Conservation (phyloP, 2,113 vertebrate genomes). For the Lophura nycthemera region DNA sequence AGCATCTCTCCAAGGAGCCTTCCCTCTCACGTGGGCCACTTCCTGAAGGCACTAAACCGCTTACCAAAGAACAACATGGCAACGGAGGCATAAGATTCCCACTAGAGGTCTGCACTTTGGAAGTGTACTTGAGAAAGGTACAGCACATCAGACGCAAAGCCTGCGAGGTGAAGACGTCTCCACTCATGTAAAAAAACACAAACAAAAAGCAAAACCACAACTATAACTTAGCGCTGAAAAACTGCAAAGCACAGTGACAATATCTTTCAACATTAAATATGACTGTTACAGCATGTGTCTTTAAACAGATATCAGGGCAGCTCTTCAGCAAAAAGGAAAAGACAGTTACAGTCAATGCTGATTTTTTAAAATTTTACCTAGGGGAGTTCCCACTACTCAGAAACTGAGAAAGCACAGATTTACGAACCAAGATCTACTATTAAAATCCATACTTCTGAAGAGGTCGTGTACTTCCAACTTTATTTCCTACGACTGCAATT, state of each 20-base stretch:
- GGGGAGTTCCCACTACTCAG: conserved; percentile 41
- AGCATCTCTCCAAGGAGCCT: not conserved
- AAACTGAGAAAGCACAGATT: conserved; percentile 28
- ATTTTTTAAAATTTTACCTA: conserved; percentile 40
- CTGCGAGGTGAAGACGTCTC: not conserved
- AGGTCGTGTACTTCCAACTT: not conserved
- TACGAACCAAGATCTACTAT: not conserved
- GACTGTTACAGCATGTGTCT: conserved; percentile 21
- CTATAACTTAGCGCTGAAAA: not conserved
- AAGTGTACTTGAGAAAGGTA: not conserved
- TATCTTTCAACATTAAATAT: not conserved
- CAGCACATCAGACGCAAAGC: not conserved
- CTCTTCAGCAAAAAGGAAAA: conserved; percentile 50
- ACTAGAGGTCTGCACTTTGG: not conserved
- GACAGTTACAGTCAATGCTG: conserved; percentile 47
- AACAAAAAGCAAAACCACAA: not conserved
- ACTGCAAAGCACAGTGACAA: not conserved
- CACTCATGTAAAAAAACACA: not conserved
- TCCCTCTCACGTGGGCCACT: accelerated
- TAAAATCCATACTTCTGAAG: not conserved
- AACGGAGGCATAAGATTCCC: not conserved
- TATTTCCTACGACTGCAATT: not conserved
- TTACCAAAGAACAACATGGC: not conserved
- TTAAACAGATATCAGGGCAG: conserved; percentile 30
- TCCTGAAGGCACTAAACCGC: not conserved